Percentiles rank a stretch among this genome's conserved stretches.
Conservation (phyloP, 2,888 invertebrate species). For the Dryomyza anilis region DNA sequence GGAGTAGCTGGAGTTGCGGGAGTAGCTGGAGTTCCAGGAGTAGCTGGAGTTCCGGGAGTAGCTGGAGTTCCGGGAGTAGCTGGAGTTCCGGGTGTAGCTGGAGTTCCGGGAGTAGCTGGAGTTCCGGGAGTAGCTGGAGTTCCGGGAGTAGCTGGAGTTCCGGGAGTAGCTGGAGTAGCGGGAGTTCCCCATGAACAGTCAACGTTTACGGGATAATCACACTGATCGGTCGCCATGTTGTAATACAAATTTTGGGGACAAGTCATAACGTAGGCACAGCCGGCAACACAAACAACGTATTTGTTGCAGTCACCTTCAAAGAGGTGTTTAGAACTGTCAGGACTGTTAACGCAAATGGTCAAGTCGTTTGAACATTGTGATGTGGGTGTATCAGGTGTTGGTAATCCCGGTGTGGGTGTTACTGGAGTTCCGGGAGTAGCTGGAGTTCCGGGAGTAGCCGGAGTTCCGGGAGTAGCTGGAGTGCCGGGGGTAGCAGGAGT, state of each 20-base stretch:
- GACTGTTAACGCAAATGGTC: constrained; percentile 27
- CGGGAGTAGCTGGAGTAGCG: background rate
- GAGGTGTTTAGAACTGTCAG: constrained; percentile 18
- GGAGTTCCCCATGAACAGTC: constrained; percentile 37
- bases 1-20: background rate
- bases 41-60: background rate
- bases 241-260: constrained; percentile 48
- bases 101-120: background rate
- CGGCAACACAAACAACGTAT: constrained; percentile 42
- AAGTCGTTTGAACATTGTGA: constrained; percentile 33
- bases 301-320: constrained; percentile 39
- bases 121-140: constrained; percentile 31
- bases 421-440: too few relatives aligned
- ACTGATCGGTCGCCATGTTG: constrained; percentile 28
- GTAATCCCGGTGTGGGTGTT: too few relatives aligned
- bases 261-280: constrained; percentile 32
- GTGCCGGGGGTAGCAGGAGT: too few relatives aligned
- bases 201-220: constrained; percentile 44
- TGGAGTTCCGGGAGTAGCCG: too few relatives aligned
- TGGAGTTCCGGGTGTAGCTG: background rate
- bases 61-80: background rate
- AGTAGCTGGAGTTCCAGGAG: background rate
- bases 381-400: background rate
- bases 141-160: constrained; percentile 25
- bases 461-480: too few relatives aligned